phyloP scores from a whole-genome alignment of 2,113 vertebrate genomes.

The Lepisosteus oculatus region DNA sequence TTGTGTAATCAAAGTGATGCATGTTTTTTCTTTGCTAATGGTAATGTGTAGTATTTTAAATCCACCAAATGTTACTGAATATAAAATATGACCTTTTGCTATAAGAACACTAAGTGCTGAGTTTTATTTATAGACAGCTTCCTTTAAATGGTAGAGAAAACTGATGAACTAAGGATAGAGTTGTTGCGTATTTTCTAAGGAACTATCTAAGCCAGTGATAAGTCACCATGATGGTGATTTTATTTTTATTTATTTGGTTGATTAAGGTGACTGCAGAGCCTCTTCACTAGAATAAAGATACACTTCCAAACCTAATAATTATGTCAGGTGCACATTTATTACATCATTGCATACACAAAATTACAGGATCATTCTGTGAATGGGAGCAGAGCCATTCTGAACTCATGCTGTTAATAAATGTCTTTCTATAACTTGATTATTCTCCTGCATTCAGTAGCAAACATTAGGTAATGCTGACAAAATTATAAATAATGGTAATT shows the following conservation, averaged over 20 bases:
- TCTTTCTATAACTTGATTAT: slow-evolving; percentile 3
- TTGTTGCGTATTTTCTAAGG: neutral
- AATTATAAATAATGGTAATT: slow-evolving; percentile 4
- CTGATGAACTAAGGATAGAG: neutral
- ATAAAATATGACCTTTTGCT: slow-evolving; percentile 35
- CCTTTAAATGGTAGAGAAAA: neutral
- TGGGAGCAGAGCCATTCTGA: neutral
- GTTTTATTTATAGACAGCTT: neutral
- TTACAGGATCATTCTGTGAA: neutral
- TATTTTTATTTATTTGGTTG: neutral
- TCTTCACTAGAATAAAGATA: neutral
- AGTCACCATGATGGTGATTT: neutral
- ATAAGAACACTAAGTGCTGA: neutral
- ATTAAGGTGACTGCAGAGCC: neutral
- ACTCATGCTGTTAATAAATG: neutral
- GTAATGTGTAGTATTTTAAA: slow-evolving; percentile 43
- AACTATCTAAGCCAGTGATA: neutral
- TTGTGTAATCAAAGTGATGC: slow-evolving; percentile 48
- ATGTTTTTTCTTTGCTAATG: slow-evolving; percentile 41
- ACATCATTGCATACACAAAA: neutral
- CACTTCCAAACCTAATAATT: neutral
- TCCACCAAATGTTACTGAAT: slow-evolving; percentile 43
- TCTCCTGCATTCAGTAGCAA: neutral
- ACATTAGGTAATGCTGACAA: slow-evolving; percentile 2
- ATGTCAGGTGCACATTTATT: slow-evolving; percentile 14